Evolutionary conservation across 2,888 invertebrate genomes (phyloP).

Genomic region (Tolmerus cingulatus): DNA sequence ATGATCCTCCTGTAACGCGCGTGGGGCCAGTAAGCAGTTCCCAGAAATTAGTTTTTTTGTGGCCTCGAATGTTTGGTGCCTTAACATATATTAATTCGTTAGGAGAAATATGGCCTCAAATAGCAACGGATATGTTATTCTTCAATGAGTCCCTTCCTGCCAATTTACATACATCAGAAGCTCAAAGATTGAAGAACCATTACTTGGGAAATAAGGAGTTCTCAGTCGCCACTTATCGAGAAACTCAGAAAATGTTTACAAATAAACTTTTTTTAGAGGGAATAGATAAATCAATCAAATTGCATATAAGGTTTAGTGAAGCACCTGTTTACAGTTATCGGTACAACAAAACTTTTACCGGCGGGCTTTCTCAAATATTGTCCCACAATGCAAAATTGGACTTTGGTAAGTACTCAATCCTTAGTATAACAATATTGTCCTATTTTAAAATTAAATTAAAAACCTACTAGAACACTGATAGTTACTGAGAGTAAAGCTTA

Average conservation of each 20-base stretch:
- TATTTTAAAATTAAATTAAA: too few species aligned
- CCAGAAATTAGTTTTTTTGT: too few species aligned
- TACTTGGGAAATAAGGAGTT: slow-evolving; percentile 68
- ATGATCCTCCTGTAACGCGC: too few species aligned
- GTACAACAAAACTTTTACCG: slow-evolving; percentile 70
- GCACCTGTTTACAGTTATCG: slow-evolving; percentile 72
- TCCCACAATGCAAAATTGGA: slow-evolving; percentile 63
- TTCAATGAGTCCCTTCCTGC: slow-evolving; percentile 66
- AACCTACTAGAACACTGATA: too few species aligned
- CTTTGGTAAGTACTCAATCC: slow-evolving; percentile 65
- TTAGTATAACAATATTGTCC: too few species aligned
- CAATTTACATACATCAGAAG: slow-evolving; percentile 60
- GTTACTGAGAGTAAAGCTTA: neutral
- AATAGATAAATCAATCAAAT: slow-evolving; percentile 68
- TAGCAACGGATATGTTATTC: slow-evolving; percentile 70
- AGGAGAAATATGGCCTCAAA: slow-evolving; percentile 68
- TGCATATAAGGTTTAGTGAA: slow-evolving; percentile 65
- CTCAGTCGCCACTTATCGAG: slow-evolving; percentile 63
- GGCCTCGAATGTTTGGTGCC: too few species aligned
- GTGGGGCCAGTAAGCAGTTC: too few species aligned
- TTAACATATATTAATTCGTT: slow-evolving; percentile 66
- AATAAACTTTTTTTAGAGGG: slow-evolving; percentile 72
- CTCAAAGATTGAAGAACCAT: slow-evolving; percentile 66
- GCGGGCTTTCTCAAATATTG: slow-evolving; percentile 68
- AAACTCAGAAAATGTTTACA: slow-evolving; percentile 66